A percentile compares a stretch with the other conserved stretches of the same genome.
Conservation (phyloP, 1,140 invertebrate species). For the Leptopilina boulardi region DNA sequence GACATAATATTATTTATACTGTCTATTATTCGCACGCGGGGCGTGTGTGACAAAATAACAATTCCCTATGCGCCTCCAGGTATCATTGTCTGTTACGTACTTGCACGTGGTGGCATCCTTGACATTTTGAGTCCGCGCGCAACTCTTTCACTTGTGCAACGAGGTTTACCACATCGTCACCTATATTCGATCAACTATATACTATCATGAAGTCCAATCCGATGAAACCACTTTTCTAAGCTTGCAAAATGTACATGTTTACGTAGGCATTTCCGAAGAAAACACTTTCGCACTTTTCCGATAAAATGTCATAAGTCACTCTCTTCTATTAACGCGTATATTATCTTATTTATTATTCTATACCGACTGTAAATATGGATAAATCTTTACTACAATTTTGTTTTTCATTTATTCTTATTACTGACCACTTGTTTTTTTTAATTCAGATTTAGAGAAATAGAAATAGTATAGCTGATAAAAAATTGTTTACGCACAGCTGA, state of each 20-base stretch:
- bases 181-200: conserved; percentile 57
- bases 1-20: conserved; percentile 9
- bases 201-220: conserved; percentile 32
- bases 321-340: neutral
- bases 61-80: conserved; percentile 50
- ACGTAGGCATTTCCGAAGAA: conserved; percentile 7
- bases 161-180: conserved; percentile 61
- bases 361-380: too few species aligned
- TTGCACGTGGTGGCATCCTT: conserved; percentile 68
- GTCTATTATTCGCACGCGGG: neutral
- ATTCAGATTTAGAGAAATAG: too few species aligned
- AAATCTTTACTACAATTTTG: too few species aligned
- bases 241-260: conserved; percentile 45
- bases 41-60: conserved; percentile 62
- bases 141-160: conserved; percentile 72
- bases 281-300: conserved; percentile 38
- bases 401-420: too few species aligned
- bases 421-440: too few species aligned
- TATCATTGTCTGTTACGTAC: conserved; percentile 55
- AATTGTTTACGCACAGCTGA: too few species aligned
- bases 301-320: conserved; percentile 36
- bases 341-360: too few species aligned
- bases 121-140: conserved; percentile 66
- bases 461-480: too few species aligned
- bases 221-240: conserved; percentile 43